Evolutionary conservation across 2,797 vertebrate species (phyloP), one percentile per base, ranked within the genome.

Genomic region (Coccyzus lansbergi): DNA sequence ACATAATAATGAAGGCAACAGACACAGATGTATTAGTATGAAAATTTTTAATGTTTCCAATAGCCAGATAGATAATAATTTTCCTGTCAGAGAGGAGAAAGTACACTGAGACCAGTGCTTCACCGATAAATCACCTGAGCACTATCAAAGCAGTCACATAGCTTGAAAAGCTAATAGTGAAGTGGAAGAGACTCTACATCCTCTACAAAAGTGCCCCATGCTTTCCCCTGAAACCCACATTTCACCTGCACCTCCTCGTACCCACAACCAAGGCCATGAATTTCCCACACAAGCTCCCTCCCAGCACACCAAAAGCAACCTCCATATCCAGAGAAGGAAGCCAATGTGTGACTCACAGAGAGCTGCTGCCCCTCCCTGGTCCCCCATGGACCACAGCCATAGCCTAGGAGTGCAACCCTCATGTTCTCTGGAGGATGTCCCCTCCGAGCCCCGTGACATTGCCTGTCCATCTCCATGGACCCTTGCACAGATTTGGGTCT

Each of bases 1-100:
- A 67, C 78, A 91, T 62, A 85, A 92, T 95, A 94, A 97, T 68
- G 93, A 95, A 88, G 96, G 92, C 76, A 95, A 95, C 85, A 94
- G 96, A 93, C 83, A 94, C 79, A 92, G 71, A 90, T 88, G 94
- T 55, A 6, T 81, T 96, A 96, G 94, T 48, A 90, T 65, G 83
- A 96, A 91, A 68, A 56, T 58, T 90, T 94, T 92, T 83, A 92
- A 76, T 62, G 64, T 90, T 96, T 86, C 92, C 86, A 93, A 88
- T 46, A 84, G 76, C 91, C n/a, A 19, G 58, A 92, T 77, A 94
- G 94, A 88, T 92, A 85, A 97, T 86, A 25, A 62, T 88, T 95
- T 96, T 90, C 69, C 72, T 95, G 59, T 36, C 10, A 0, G 48
- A 92, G 72, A 80, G 85, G 79, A 90, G 83, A 80, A 92, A 77